Evolutionary conservation across 2,113 vertebrate genomes (phyloP), one percentile per base, ranked within the genome.

Genomic region (Pseudorectes ferrugineus): DNA sequence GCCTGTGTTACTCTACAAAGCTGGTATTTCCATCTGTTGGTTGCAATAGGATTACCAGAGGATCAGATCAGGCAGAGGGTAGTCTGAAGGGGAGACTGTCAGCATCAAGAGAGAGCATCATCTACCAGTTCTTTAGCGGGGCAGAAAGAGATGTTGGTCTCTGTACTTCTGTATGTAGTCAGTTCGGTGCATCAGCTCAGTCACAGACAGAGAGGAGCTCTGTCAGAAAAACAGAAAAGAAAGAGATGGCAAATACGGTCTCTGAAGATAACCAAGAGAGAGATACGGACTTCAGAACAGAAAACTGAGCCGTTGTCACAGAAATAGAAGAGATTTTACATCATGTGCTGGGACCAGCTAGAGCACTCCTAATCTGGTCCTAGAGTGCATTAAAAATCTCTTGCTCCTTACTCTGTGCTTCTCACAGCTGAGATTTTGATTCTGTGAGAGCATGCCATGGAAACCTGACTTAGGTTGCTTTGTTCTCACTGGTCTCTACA

Each of bases 1-100:
- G 86, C 36, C 76, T 72, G 48, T 66, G 72, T 70, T 93, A 28
- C 46, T 91, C 68, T 71, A n/a, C 72, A 90, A 51, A 89, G 81
- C 67, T 92, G 67, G 26, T 65, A 5, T 88, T 93, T 86, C 86
- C 91, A 80, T 92, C 88, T 93, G 63, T 70, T 90, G 86, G 76
- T 65, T 92, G 88, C 82, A 67, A 25, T 21, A 31, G 63, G 88
- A 80, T 95, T 96, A 54, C 35, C 22, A 40, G 75, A 54, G 75
- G 67, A 84, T 86, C 65, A 84, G n/a, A 43, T 43, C 1, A 12
- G 67, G 58, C 71, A 65, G 62, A 55, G 75, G 45, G 38, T 29
- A 48, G 66, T 52, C 88, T 49, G 54, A 62, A 70, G 63, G 54
- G 67, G 38, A 61, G 62, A 31, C 45, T 26, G 21, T 26, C 38